Evolutionary conservation across 35 echinoderm and acorn worm genomes (phyloP), one percentile per base, ranked within the genome.

Genomic region (Ophioderma brevispina): DNA sequence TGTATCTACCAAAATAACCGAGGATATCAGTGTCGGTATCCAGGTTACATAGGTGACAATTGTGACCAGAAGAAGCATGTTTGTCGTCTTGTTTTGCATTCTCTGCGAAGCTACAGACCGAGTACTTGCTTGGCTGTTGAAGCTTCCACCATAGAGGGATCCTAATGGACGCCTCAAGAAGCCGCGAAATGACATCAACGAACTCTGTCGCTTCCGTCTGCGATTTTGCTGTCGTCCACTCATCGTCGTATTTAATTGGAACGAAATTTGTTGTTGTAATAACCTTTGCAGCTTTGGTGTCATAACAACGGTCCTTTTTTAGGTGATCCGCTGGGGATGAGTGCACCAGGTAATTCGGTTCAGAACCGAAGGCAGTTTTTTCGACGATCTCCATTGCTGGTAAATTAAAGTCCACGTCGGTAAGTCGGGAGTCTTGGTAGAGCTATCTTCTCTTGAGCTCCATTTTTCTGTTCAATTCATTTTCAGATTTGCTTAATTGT

Each of bases 91-190:
- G 28, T 18, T 70, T 30, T 70, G 59, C 28, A 70, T 70, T 25
- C 59, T 70, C 59, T 70, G 59, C 23, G 59, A 70, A 25, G 59
- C 59, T 2, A 70, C n/a, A 70, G 59, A 70, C 28, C 59, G 15
- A 70, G 59, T 70, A 70, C 59, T 70, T 70, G 59, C 59, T 70
- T 70, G 59, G 23, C 59, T 70, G 23, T 70, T 70, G n/a, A 70
- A 70, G 28, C 59, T 70, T 25, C 17, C 59, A 25, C 59, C 28
- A 2, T 8, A 25, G 8, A 52, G 8, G 21, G 46, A 52, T 52
- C 46, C 46, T 11, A 52, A 52, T 3, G 5, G 59, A 15, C 59
- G 5, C 2, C 59, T 8, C 4, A 70, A 70, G n/a, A 70, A 70
- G 2, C 59, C 59, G n/a, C 59, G 59, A 70, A 70, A 25, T 3